Conservation (phyloP, 2,888 invertebrate species). For the Clostera curtula region DNA sequence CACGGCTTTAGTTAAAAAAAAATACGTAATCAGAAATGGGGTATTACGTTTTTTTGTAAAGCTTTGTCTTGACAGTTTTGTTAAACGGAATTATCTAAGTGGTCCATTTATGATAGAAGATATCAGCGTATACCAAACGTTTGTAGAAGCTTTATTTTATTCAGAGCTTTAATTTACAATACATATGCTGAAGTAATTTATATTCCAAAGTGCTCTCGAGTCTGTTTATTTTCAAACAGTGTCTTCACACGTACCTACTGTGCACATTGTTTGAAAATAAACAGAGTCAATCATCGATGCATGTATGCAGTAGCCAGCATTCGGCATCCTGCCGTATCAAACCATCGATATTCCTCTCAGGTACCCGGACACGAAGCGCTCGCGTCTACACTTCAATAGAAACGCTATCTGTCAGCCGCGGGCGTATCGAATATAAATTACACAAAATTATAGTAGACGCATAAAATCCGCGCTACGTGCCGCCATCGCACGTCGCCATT, state of each 20-base stretch:
- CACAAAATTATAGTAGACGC: conserved; percentile 56
- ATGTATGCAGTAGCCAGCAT: conserved; percentile 40
- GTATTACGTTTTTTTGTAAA: no score
- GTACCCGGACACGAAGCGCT: conserved; percentile 53
- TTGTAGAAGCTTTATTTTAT: no score
- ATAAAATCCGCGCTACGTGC: conserved; percentile 48
- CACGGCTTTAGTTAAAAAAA: no score
- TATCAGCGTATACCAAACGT: no score
- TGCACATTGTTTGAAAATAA: conserved; percentile 36
- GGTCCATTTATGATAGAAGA: no score
- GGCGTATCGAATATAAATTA: conserved; percentile 69
- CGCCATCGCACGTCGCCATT: conserved; percentile 38
- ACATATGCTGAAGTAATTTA: conserved; percentile 22
- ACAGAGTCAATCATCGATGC: conserved; percentile 34
- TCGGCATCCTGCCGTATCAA: conserved; percentile 41
- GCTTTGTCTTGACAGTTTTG: no score
- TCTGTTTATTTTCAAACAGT: conserved; percentile 37
- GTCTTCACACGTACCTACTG: conserved; percentile 27
- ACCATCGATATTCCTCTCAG: conserved; percentile 52
- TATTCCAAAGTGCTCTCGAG: conserved; percentile 29
- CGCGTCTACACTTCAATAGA: conserved; percentile 57
- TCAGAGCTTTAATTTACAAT: neutral
- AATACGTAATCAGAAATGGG: no score
- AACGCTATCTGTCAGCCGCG: conserved; percentile 54
- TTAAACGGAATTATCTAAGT: no score